phyloP scores from a whole-genome alignment of 2,113 vertebrate species.

The Calonectris borealis region DNA sequence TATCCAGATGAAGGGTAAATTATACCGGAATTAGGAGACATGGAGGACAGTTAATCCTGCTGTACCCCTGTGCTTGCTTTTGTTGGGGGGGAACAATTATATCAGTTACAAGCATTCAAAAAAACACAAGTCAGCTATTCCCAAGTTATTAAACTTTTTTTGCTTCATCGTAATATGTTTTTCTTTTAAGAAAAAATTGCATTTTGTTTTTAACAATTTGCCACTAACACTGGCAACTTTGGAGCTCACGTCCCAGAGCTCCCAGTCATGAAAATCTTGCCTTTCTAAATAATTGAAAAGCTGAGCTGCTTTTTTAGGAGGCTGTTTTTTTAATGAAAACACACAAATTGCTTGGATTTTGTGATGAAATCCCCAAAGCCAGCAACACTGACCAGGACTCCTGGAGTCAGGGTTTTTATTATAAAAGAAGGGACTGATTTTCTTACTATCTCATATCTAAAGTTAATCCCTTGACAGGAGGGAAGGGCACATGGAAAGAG shows the following conservation, averaged over 20 bases:
- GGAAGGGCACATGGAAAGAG: background rate
- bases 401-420: background rate
- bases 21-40: background rate
- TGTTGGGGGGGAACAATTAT: background rate
- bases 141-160: background rate
- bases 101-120: background rate
- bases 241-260: background rate
- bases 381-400: background rate
- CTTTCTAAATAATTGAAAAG: conserved; percentile 1
- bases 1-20: background rate
- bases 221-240: background rate
- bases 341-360: background rate
- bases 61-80: background rate
- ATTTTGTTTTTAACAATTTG: background rate
- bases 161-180: background rate
- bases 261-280: background rate
- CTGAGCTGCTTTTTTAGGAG: background rate
- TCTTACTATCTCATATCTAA: background rate
- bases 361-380: background rate
- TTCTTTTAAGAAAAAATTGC: background rate
- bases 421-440: background rate
- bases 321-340: background rate
- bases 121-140: background rate
- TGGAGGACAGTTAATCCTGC: background rate
- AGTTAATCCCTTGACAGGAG: background rate